Percentiles rank a stretch among this genome's conserved stretches.
Evolutionary conservation across 2,113 vertebrate species (phyloP).

Genomic region (Channa maculata): DNA sequence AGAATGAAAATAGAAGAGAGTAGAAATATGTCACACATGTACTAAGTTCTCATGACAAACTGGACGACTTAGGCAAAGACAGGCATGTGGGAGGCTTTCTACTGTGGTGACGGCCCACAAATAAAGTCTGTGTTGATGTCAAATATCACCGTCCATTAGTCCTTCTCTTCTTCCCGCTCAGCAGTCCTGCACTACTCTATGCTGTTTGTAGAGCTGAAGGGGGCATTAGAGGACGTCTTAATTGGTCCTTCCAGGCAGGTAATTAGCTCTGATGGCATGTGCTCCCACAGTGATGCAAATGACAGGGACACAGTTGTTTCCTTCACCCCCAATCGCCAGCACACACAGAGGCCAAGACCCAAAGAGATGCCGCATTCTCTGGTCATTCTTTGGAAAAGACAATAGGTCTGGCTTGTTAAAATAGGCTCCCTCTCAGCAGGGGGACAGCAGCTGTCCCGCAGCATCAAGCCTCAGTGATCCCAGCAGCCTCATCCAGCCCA

Average conservation of each 20-base stretch:
- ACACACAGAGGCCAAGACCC: constrained; percentile 34
- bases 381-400: constrained; percentile 73
- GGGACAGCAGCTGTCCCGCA: constrained; percentile 73
- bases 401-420: constrained; percentile 77
- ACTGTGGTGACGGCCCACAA: background rate
- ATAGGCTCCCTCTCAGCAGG: constrained; percentile 67
- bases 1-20: too few species aligned
- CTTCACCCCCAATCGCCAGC: constrained; percentile 33
- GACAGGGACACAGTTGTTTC: constrained; percentile 37
- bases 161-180: background rate
- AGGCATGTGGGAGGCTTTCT: background rate
- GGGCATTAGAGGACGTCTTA: constrained; percentile 55
- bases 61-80: too few species aligned
- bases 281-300: constrained; percentile 68
- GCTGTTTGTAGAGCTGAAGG: constrained; percentile 14
- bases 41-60: too few species aligned
- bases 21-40: too few species aligned
- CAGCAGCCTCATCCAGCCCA: constrained; percentile 47
- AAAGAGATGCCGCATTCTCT: constrained; percentile 63
- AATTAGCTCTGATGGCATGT: constrained; percentile 76
- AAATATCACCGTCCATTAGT: background rate
- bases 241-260: constrained; percentile 71
- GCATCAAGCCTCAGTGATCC: constrained; percentile 63
- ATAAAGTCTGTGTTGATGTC: constrained; percentile 13
- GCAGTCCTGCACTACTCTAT: constrained; percentile 8